Evolutionary conservation across 2,797 vertebrate genomes (phyloP).

Genomic region (Spondyliosoma cantharus): DNA sequence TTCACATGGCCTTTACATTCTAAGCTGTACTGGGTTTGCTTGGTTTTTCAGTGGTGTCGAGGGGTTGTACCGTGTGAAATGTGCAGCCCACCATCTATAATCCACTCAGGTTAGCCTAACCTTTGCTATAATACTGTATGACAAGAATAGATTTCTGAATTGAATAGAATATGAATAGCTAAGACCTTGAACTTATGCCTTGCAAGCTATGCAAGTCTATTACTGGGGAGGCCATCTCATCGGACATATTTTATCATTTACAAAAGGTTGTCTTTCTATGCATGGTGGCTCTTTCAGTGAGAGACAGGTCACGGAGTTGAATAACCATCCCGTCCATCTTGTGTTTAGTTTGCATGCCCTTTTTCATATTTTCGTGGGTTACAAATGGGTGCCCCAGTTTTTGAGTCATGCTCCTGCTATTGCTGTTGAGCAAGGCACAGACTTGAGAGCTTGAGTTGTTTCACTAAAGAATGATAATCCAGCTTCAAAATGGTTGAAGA

Average conservation of each 20-base stretch:
- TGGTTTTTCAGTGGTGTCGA: background rate
- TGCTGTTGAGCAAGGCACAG: constrained; percentile 1
- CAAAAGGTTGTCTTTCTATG: background rate
- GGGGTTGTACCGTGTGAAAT: background rate
- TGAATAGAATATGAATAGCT: background rate
- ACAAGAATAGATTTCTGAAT: background rate
- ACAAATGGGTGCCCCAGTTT: background rate
- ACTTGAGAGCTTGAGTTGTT: background rate
- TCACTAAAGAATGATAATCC: background rate
- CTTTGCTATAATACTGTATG: background rate
- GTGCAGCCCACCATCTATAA: background rate
- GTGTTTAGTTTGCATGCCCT: background rate
- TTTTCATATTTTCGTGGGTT: background rate
- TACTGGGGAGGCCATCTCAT: background rate
- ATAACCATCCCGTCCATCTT: background rate
- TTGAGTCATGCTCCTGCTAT: background rate
- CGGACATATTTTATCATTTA: background rate
- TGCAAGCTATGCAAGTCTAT: background rate
- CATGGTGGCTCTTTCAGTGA: constrained; percentile 4
- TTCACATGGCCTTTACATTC: background rate
- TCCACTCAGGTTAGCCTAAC: background rate
- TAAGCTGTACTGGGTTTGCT: background rate
- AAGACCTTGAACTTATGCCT: background rate
- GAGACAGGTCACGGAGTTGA: background rate
- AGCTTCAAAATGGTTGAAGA: background rate